phyloP scores from a whole-genome alignment of 2,797 vertebrate genomes.

The Perodicticus potto region DNA sequence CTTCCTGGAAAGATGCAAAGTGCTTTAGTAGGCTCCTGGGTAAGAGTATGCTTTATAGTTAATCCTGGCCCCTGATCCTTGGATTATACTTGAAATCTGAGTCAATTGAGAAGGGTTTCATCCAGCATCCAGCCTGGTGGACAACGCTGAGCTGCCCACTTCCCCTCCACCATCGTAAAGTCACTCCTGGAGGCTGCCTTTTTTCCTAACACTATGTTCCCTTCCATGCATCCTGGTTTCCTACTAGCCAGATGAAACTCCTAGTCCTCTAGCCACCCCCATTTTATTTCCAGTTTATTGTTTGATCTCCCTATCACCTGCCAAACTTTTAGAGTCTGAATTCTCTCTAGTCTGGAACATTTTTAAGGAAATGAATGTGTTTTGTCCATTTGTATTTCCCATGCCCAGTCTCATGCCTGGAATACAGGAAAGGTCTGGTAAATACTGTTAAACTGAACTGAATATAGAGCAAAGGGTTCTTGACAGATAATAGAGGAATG shows the following conservation, averaged over 20 bases:
- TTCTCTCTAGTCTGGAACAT: not conserved
- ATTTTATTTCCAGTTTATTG: not conserved
- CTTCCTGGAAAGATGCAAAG: constrained; percentile 78
- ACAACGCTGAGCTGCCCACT: not conserved
- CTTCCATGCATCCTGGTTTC: not conserved
- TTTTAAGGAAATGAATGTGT: not conserved
- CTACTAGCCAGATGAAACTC: not conserved
- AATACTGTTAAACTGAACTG: constrained; percentile 22
- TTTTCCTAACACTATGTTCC: not conserved
- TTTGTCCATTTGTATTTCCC: not conserved
- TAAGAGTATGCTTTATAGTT: constrained; percentile 69
- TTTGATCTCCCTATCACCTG: not conserved
- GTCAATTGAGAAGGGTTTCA: constrained; percentile 21
- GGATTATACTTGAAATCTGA: constrained; percentile 34
- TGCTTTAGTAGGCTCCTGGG: constrained; percentile 84
- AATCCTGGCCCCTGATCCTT: not conserved
- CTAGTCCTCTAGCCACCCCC: not conserved
- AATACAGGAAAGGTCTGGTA: not conserved
- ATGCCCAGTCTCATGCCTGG: not conserved
- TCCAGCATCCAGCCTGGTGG: not conserved
- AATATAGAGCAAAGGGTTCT: not conserved
- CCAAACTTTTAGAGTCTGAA: not conserved
- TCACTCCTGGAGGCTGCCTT: not conserved
- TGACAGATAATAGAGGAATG: not conserved
- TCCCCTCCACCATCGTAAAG: not conserved